Evolutionary conservation across 2,113 vertebrate genomes (phyloP).

Genomic region (Propithecus coquereli): DNA sequence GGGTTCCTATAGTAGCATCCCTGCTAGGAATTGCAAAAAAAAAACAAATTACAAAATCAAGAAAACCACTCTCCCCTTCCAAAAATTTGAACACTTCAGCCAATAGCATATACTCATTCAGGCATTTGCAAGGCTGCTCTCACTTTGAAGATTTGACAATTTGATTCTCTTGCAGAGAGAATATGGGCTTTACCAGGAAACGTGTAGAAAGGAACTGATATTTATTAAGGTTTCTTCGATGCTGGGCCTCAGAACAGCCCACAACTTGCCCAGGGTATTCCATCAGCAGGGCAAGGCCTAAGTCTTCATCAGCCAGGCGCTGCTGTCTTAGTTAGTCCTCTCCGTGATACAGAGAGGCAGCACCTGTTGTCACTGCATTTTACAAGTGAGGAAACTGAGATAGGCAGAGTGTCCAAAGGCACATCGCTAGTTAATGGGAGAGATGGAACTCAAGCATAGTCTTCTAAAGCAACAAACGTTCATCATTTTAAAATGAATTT

Average conservation of each 20-base stretch:
- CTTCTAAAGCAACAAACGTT: neutral
- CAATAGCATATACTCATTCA: neutral
- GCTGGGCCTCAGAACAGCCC: neutral
- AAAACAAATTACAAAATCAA: neutral
- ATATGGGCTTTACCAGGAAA: neutral
- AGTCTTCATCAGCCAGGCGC: fast-evolving
- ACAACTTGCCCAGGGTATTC: fast-evolving
- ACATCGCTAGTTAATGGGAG: neutral
- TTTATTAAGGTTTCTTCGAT: neutral
- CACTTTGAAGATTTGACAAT: neutral
- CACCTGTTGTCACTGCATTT: too few relatives aligned
- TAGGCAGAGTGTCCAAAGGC: neutral
- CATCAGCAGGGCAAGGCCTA: neutral
- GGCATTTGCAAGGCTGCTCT: neutral
- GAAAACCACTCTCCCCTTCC: neutral
- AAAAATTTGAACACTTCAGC: neutral
- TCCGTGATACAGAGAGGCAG: fast-evolving
- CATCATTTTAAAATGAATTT: neutral
- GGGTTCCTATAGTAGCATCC: neutral
- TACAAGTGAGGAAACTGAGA: neutral
- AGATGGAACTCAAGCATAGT: neutral
- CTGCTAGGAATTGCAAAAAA: neutral
- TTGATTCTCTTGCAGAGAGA: neutral
- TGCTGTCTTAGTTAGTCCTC: too few relatives aligned
- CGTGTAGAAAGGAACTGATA: neutral